Base-by-base conservation (phyloP, 2,888 invertebrate species). In the Blastobasis lacticolella region DNA sequence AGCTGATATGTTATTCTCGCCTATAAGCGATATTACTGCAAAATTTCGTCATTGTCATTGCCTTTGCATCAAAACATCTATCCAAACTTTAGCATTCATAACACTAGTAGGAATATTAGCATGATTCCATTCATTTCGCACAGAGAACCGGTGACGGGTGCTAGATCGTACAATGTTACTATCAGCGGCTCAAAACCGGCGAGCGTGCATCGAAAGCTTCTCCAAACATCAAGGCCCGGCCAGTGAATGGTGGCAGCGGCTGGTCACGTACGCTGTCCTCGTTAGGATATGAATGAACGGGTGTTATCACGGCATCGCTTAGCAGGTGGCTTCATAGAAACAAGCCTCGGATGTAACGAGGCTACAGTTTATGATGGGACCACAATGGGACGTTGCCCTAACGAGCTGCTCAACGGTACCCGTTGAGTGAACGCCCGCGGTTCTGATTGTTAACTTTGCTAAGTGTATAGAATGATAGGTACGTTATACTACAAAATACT, bases 221-320 rank as follows among this genome's bases (percentile, higher is more conserved):
- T 43, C 47, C 10, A 46, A 44, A 51, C 51, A 49, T 46, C 37
- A 45, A 48, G 23, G 37, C 23, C 37, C 43, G 54, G 57, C 59
- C 59, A 57, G 59, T 66, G 64, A 65, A 61, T 62, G 62, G 61
- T 57, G 60, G 58, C 52, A 46, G 37, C 46, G 46, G 46, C 10
- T 49, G 52, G 72, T 78, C 78, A 78, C 77, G 78, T 79, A 75
- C 74, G 53, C 57, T 54, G 59, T 58, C 64, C 63, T 73, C 63
- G 75, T 79, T 79, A 79, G 78, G 80, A 79, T 79, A 79, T 81
- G 80, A 79, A 81, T 80, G 79, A 78, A 79, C 69, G 59, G 50
- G 58, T 64, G 67, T 73, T 81, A 81, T 79, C 80, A 69, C 53
- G 7, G 53, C 64, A 78, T 80, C 81, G 66, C 73, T 66, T 71